Evolutionary conservation across 2,113 vertebrate species (phyloP), one percentile per base, ranked within the genome.

Genomic region (Raja brachyura): DNA sequence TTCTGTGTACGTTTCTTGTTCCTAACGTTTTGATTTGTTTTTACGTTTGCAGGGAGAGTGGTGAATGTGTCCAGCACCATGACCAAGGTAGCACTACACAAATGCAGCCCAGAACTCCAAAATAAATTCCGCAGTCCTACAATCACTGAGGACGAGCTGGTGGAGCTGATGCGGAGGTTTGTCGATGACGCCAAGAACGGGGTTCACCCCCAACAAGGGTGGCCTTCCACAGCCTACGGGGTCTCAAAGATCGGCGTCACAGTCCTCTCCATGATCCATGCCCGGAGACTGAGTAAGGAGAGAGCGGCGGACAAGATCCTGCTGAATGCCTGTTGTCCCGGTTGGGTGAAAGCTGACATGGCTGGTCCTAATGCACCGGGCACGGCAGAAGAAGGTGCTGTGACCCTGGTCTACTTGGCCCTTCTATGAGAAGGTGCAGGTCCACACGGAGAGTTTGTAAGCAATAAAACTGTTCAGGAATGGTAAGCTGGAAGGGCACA

Each of bases 311-410:
- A 99, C 4, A 95, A 96, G 95, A 97, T 99, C 94, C 96, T 99
- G 4, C 96, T 98, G 93, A 99, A 99, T 0, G 97, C 98, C 94
- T 99, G 98, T 94, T 99, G 98, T 93, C 99, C 98, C 0, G 98
- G 98, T 0, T 99, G 98, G 98, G 97, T 99, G 20, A 97, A 97
- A 95, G 99, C 98, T 0, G 97, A 98, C 94, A 97, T 98, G 97
- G 97, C 96, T 0, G 98, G 98, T 0, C 95, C 96, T 0, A 95
- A 95, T 0, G 99, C 98, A 73, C 2, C 97, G 48, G 98, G 98
- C 90, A 97, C 97, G 0, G 97, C 97, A 56, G 98, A 99, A 0
- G 98, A 99, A 95, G 99, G 98, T 5, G 98, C 98, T 0, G 94
- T 96, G 93, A 99, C 98, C 8, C 98, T 97, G 0, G 96, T 98